Evolutionary conservation across 1,140 invertebrate genomes (phyloP).

Genomic region (Nilaparvata lugens): DNA sequence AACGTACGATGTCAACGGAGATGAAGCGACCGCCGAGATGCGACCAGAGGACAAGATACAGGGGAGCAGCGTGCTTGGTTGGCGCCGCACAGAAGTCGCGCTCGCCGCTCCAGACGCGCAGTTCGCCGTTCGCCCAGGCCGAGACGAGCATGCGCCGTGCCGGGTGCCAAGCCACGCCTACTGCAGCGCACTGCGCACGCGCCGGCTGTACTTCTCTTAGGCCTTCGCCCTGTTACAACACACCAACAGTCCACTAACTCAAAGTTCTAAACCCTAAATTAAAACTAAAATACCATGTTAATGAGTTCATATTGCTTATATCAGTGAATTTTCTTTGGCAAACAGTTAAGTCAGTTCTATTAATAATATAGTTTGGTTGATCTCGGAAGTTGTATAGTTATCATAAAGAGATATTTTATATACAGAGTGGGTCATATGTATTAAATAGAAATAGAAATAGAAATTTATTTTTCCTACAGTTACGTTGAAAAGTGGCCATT

Average conservation of each 20-base stretch:
- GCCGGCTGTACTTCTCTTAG: conserved; percentile 69
- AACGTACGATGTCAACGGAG: conserved; percentile 58
- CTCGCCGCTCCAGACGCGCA: conserved; percentile 69
- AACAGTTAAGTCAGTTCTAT: no score
- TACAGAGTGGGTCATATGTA: no score
- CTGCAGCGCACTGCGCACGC: conserved; percentile 62
- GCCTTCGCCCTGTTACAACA: conserved; percentile 58
- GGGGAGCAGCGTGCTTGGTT: conserved; percentile 65
- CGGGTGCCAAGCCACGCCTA: conserved; percentile 82
- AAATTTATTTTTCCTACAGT: no score
- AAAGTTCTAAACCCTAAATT: no score
- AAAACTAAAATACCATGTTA: no score
- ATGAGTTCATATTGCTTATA: no score
- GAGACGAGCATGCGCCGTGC: conserved; percentile 65
- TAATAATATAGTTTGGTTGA: no score
- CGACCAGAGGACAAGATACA: conserved; percentile 65
- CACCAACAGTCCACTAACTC: neutral
- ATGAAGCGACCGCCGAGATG: conserved; percentile 72
- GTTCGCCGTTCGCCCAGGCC: conserved; percentile 86
- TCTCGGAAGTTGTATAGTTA: no score
- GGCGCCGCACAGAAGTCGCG: conserved; percentile 59
- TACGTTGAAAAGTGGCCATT: no score
- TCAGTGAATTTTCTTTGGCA: no score
- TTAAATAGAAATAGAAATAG: no score
- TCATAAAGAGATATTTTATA: no score